Evolutionary conservation across 2,113 vertebrate genomes (phyloP), one percentile per base, ranked within the genome.

Genomic region (Austrofundulus limnaeus): DNA sequence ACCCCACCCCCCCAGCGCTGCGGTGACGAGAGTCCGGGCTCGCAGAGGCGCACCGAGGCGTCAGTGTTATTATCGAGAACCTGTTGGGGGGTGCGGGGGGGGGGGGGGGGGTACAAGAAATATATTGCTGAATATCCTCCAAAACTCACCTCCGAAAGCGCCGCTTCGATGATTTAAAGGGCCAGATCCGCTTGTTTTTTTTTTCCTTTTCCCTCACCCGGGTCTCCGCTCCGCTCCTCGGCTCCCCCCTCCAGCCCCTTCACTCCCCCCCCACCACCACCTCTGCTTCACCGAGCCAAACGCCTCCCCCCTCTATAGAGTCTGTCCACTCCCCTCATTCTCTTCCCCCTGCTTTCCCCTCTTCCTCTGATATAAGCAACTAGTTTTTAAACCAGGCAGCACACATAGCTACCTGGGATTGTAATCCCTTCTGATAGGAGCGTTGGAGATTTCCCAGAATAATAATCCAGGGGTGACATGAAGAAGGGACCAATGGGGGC

Each of bases 81-180:
- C n/a, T n/a, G n/a, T n/a, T n/a, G 28, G 28, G 7, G 7, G 28
- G 28, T 28, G 7, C 3, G 28, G 28, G 28, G 7, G 31, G 31
- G 31, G 2, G 31, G 31, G 31, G 31, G 9, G 31, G 31, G 31
- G 31, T 5, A 34, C 3, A 28, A 28, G 7, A 28, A 34, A 8
- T 5, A 85, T 75, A 80, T 25, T 75, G 14, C 49, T 54, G 52
- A 85, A 86, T 78, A 81, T 86, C 71, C 78, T 75, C 60, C n/a
- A n/a, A 80, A 86, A 91, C 91, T 92, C 88, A 92, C 91, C 90
- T 91, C 83, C 65, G 83, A 88, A 83, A 71, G 85, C 85, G 86
- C 78, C 72, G 86, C 69, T 82, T 87, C 70, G 80, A 78, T 75
- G 78, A 91, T 89, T 92, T 91, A 91, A 92, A 91, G 91, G 91